Evolutionary conservation across 2,113 vertebrate species (phyloP).

Genomic region (Connochaetes taurinus): DNA sequence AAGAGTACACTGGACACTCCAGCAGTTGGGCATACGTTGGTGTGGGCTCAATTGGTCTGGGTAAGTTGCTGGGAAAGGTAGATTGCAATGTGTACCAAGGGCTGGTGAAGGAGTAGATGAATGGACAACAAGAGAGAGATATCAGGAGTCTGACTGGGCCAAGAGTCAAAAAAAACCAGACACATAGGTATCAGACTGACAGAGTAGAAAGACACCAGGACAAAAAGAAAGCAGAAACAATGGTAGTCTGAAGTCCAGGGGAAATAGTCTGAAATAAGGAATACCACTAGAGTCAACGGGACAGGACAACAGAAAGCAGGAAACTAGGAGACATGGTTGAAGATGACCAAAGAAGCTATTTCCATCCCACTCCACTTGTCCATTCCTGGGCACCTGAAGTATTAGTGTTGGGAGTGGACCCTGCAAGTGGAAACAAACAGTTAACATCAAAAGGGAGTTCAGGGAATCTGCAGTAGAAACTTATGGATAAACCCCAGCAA

Average conservation of each 20-base stretch:
- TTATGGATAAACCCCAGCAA: conserved; percentile 7
- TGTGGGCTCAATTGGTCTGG: not conserved
- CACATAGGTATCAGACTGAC: conserved; percentile 21
- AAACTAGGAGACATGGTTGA: not conserved
- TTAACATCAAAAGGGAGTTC: not conserved
- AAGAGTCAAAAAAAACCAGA: conserved; percentile 34
- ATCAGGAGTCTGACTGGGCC: conserved; percentile 11
- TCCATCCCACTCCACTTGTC: not conserved
- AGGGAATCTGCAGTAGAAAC: not conserved
- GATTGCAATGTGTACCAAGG: conserved; percentile 33
- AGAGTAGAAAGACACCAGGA: conserved; percentile 8
- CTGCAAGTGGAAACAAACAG: not conserved
- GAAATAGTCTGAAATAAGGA: conserved; percentile 21
- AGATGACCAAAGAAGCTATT: not conserved
- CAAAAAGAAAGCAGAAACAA: conserved; percentile 22
- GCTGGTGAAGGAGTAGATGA: conserved; percentile 32
- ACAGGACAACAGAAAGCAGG: not conserved
- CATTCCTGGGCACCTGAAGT: not conserved
- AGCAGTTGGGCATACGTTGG: not conserved
- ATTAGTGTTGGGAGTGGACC: not conserved
- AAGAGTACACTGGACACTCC: not conserved
- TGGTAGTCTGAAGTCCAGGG: conserved; percentile 7
- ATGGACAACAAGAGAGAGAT: conserved; percentile 5
- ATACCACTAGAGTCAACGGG: not conserved
- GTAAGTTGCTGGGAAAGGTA: not conserved